Percentiles rank a stretch among this genome's conserved stretches.
Evolutionary conservation across 2,113 vertebrate genomes (phyloP).

Genomic region (Pycnonotus jocosus): DNA sequence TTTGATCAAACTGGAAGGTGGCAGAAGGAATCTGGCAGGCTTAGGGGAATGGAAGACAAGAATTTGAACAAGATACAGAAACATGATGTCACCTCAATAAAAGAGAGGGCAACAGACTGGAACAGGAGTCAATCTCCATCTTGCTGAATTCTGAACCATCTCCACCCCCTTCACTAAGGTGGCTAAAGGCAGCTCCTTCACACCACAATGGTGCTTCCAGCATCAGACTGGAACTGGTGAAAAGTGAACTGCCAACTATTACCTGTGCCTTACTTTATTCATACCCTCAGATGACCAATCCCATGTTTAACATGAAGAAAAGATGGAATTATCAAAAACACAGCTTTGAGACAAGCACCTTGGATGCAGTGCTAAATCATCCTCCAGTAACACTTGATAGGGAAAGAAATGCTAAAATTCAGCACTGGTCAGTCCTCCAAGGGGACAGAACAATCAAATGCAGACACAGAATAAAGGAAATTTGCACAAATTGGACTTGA

Average conservation of each 20-base stretch:
- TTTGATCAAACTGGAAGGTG: neutral
- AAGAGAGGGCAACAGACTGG: neutral
- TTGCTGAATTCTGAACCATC: neutral
- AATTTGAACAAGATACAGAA: neutral
- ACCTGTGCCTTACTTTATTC: neutral
- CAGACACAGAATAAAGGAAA: neutral
- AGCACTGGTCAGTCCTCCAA: neutral
- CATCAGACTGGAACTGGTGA: neutral
- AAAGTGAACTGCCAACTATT: neutral
- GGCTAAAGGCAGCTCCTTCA: neutral
- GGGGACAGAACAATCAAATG: neutral
- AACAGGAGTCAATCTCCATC: neutral
- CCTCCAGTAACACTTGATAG: neutral
- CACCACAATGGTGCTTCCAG: neutral
- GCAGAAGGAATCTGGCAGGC: neutral
- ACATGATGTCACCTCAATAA: neutral
- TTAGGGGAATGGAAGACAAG: neutral
- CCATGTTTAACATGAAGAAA: neutral
- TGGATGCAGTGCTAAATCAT: neutral
- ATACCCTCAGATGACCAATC: neutral
- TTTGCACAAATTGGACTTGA: neutral
- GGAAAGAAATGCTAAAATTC: neutral
- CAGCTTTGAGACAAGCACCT: neutral
- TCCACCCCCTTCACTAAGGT: neutral
- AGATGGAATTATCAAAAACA: slow-evolving; percentile 13